Percentiles rank a stretch among this genome's conserved stretches.
phyloP scores from a whole-genome alignment of 2,797 vertebrate species.

The Macropodus opercularis region DNA sequence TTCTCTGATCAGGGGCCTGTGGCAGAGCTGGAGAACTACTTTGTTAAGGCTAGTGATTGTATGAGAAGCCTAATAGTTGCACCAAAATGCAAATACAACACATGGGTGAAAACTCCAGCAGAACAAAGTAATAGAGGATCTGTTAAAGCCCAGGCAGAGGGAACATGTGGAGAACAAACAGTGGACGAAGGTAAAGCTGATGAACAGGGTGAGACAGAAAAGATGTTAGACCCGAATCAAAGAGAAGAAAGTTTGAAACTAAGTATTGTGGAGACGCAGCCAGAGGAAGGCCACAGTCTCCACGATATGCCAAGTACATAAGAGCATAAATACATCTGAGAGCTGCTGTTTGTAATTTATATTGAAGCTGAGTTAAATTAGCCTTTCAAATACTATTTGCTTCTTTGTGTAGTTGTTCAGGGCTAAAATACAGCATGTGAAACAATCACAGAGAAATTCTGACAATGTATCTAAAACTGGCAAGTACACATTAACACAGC shows the following conservation, averaged over 20 bases:
- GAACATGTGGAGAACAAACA: neutral
- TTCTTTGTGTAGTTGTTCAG: no score
- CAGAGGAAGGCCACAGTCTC: slow-evolving; percentile 21
- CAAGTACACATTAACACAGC: no score
- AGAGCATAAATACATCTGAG: no score
- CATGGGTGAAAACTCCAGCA: neutral
- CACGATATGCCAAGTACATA: slow-evolving; percentile 6
- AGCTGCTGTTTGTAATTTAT: no score
- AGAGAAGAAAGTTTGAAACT: slow-evolving; percentile 43
- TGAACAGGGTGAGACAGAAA: neutral
- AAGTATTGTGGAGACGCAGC: slow-evolving; percentile 64
- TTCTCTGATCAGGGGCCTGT: slow-evolving; percentile 69
- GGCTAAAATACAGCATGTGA: no score
- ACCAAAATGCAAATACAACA: slow-evolving; percentile 16
- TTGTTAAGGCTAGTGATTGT: slow-evolving; percentile 38
- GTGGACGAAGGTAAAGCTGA: neutral
- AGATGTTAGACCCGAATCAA: neutral
- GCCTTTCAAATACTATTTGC: no score
- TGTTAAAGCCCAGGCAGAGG: neutral
- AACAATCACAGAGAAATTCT: no score
- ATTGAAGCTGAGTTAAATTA: no score
- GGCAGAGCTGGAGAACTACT: slow-evolving; percentile 65
- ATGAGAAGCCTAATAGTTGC: slow-evolving; percentile 33
- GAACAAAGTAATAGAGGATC: neutral
- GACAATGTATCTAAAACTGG: no score